A percentile compares a stretch with the other conserved stretches of the same genome.
Conservation (phyloP, 37 sponge, comb jelly and placozoan species). For the Ephydatia muelleri region DNA sequence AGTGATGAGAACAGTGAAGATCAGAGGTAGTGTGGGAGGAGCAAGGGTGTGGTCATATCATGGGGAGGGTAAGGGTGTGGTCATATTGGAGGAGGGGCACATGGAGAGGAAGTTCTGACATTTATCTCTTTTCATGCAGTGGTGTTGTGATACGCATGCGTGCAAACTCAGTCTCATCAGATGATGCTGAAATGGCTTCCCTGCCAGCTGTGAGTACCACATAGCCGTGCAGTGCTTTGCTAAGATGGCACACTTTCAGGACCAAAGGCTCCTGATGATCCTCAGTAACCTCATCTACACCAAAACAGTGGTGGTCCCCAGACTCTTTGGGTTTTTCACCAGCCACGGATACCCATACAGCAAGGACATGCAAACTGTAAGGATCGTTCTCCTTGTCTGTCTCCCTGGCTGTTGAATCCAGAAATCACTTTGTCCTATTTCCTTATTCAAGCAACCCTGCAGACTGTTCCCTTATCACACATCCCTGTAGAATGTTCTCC, state of each 20-base stretch:
- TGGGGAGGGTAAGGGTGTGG: background rate
- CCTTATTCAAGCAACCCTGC: background rate
- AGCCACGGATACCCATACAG: slow-evolving; percentile 78
- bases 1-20: background rate
- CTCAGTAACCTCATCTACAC: slow-evolving; percentile 83
- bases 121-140: background rate
- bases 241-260: slow-evolving; percentile 19
- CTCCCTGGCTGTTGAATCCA: background rate
- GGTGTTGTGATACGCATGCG: background rate
- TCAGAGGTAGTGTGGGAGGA: background rate
- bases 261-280: slow-evolving; percentile 75
- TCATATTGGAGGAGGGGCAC: too few relatives aligned
- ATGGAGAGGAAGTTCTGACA: too few relatives aligned
- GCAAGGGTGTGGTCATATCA: background rate
- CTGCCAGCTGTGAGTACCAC: background rate
- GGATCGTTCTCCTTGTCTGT: background rate
- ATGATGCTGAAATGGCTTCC: slow-evolving; percentile 1
- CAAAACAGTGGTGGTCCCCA: slow-evolving; percentile 60
- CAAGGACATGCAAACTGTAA: slow-evolving; percentile 30
- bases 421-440: background rate
- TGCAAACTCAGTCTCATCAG: background rate
- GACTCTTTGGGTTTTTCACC: slow-evolving; percentile 74
- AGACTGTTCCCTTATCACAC: background rate
- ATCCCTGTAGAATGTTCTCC: background rate
- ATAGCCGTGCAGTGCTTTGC: too few relatives aligned